Base-by-base conservation (phyloP, 2,797 vertebrate genomes). In the Cyclura pinguis region DNA sequence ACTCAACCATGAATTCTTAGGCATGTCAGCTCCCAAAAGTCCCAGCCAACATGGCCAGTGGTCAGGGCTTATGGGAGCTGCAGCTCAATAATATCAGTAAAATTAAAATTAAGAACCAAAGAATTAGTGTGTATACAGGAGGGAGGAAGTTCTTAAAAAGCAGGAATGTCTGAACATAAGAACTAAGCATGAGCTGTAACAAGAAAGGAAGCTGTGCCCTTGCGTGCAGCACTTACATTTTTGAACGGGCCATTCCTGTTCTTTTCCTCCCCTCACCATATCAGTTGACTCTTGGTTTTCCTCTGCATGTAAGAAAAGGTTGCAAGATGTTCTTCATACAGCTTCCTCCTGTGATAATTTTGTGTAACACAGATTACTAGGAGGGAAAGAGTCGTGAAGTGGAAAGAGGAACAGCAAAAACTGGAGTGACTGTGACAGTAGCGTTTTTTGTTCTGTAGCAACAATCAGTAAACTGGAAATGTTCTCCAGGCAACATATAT, bases 401-500 rank as follows among this genome's bases (percentile, higher is more conserved):
- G 22, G n/a, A 6, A 13, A 24, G 35, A 42, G 12, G 24, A 84
- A 67, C 35, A 67, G 12, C 35, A 84, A 24, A 29, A 84, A 84
- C 24, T 10, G 27, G 42, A 47, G 3, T 42, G 35, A 4, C 27
- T 64, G 35, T 24, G 22, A 50, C 20, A 14, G 29, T 72, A 52
- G 20, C 35, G 47, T 52, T 59, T 59, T 16, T 84, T 42, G 35
- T 72, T 27, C 52, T 86, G 62, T 32, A 20, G 4, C 6, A 85
- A 55, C 47, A 57, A 27, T 13, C 50, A 32, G 32, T 67, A 22
- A n/a, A 67, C 52, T 6, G 0, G 86, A 90, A 91, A 29, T 35
- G 59, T 57, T 14, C 0, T 18, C 92, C n/a, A 92, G 94, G 84
- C 80, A 87, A 50, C 86, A 91, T 92, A 32, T 47, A 84, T 91